These are phyloP conservation scores for Oreamnos americanus DNA, from an alignment of 2,113 vertebrate genomes.

Conservation along the genomic window DNA sequence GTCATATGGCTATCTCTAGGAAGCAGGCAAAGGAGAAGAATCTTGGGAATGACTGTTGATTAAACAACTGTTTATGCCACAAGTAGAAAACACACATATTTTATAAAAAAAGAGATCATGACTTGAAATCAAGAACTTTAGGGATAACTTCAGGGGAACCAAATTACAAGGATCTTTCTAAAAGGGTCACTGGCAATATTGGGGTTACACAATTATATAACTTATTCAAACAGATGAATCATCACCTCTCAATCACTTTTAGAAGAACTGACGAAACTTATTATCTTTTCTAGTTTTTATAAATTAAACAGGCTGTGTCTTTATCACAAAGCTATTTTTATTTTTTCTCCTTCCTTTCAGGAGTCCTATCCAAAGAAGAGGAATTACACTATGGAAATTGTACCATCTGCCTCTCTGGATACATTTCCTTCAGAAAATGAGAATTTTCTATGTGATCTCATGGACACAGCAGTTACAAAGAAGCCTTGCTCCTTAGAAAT, in stretches of 20 bases:
- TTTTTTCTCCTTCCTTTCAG: constrained; percentile 80
- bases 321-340: constrained; percentile 54
- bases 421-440: constrained; percentile 91
- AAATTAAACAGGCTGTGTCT: constrained; percentile 10
- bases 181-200: neutral
- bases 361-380: constrained; percentile 88
- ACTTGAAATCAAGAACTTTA: neutral
- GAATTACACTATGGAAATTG: constrained; percentile 85
- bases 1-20: neutral
- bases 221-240: neutral
- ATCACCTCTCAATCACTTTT: constrained; percentile 11
- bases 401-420: constrained; percentile 90
- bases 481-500: constrained; percentile 96
- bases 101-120: neutral
- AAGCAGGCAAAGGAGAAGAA: neutral
- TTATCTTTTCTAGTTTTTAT: constrained; percentile 49
- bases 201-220: neutral
- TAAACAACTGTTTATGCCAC: neutral
- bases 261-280: neutral
- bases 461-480: constrained; percentile 92
- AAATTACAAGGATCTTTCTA: neutral
- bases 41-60: neutral
- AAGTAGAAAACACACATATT: neutral
- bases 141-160: neutral
- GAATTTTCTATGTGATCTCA: constrained; percentile 90